phyloP scores from a whole-genome alignment of 2,113 vertebrate species.

The Suncus etruscus region DNA sequence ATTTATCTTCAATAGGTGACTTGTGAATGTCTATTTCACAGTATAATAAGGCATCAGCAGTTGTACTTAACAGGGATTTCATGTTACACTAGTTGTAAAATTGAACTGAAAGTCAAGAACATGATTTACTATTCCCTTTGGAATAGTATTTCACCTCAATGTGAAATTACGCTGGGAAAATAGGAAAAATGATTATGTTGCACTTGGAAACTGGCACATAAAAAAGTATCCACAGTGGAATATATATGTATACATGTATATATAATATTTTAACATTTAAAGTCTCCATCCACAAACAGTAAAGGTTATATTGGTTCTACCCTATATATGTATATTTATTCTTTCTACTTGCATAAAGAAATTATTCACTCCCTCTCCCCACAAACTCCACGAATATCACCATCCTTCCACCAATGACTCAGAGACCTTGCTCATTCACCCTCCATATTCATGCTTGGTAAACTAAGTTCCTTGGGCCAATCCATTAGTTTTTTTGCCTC shows the following conservation, averaged over 20 bases:
- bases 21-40: slow-evolving; percentile 30
- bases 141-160: slow-evolving; percentile 63
- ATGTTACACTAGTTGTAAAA: slow-evolving; percentile 35
- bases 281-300: not conserved
- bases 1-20: not conserved
- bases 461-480: too few species aligned
- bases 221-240: slow-evolving; percentile 51
- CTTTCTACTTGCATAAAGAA: too few species aligned
- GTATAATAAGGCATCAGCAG: not conserved
- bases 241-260: not conserved
- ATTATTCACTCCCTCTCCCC: too few species aligned
- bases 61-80: slow-evolving; percentile 40
- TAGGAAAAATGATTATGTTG: slow-evolving; percentile 42
- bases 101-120: slow-evolving; percentile 56
- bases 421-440: too few species aligned
- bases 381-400: too few species aligned
- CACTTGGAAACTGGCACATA: slow-evolving; percentile 57
- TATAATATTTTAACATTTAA: slow-evolving; percentile 16
- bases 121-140: slow-evolving; percentile 32
- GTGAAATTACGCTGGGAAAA: slow-evolving; percentile 64
- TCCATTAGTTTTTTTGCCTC: too few species aligned
- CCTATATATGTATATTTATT: too few species aligned
- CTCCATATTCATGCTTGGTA: too few species aligned
- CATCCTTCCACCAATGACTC: too few species aligned
- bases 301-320: not conserved